Evolutionary conservation across 35 echinoderm and acorn worm species (phyloP), one percentile per base, ranked within the genome.

Genomic region (Anneissia japonica): DNA sequence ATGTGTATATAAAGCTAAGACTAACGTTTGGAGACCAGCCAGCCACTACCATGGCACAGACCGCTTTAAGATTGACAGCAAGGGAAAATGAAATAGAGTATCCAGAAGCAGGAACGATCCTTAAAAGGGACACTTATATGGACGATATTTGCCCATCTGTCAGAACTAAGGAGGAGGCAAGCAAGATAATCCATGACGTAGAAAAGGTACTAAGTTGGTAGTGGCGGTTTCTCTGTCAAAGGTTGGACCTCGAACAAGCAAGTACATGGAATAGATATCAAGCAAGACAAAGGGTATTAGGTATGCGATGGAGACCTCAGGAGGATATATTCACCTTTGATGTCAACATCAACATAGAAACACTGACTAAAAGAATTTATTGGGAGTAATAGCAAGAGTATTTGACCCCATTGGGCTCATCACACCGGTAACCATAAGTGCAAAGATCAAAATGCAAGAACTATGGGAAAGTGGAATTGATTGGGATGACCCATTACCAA

Each of bases 211-310:
- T 94, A 73, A 81, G n/a, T n/a, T n/a, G 31, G 37, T 33, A 77
- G 76, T 23, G 92, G 88, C 0, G 84, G 92, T 37, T 94, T 94
- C 76, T 79, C 87, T 16, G 83, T 93, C 7, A 93, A 93, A 79
- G 84, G 56, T 0, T 90, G 88, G 92, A 12, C 77, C 2, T 86
- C 84, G 56, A 90, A 83, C 80, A 82, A 30, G 77, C 32, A 23
- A 31, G 40, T 86, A n/a, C n/a, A n/a, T 33, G 10, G 12, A 34
- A 16, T 23, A 11, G 75, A 77, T 37, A 35, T 13, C 14, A 23
- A 77, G 12, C 3, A 75, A 92, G 46, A 80, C 19, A 88, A 45
- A 92, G 89, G 38, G 74, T 88, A 79, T 79, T 92, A 23, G 83
- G 89, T 34, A 76, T 79, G 0, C 64, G 40, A 21, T 88, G 90